Conservation (phyloP, 1,140 invertebrate species). For the Asobara japonica region DNA sequence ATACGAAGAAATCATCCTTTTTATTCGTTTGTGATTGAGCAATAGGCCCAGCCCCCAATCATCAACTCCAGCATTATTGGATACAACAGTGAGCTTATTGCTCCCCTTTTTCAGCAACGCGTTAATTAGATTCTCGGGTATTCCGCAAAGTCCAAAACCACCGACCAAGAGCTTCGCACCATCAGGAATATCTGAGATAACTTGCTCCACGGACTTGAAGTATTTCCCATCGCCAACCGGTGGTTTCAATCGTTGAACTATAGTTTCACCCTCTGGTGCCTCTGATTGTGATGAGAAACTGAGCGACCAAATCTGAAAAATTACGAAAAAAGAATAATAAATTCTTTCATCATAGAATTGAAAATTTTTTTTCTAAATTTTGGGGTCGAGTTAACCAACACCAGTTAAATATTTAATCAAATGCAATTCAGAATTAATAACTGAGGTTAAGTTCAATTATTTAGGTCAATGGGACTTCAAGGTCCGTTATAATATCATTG, state of each 20-base stretch:
- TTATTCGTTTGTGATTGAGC: constrained; percentile 84
- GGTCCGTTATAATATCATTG: no score
- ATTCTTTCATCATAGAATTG: no score
- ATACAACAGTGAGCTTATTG: constrained; percentile 90
- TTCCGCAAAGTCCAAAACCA: constrained; percentile 98
- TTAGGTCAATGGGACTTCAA: no score
- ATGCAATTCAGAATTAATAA: no score
- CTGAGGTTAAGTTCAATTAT: no score
- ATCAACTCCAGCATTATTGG: constrained; percentile 96
- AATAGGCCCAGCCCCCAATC: constrained; percentile 94
- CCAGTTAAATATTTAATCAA: no score
- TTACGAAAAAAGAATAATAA: no score
- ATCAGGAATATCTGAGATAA: constrained; percentile 88
- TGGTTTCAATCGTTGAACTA: constrained; percentile 36
- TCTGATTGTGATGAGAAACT: no score
- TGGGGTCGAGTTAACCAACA: no score
- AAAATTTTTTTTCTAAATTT: no score
- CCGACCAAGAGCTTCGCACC: constrained; percentile 91
- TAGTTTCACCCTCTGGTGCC: no score
- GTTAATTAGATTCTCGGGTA: constrained; percentile 96
- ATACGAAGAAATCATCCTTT: constrained; percentile 95
- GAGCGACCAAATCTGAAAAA: no score
- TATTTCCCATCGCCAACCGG: constrained; percentile 70
- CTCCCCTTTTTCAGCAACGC: constrained; percentile 80
- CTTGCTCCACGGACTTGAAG: constrained; percentile 77